Percentiles rank a stretch among this genome's conserved stretches.
Conservation (phyloP, 2,888 invertebrate species). For the Venusia cambrica region DNA sequence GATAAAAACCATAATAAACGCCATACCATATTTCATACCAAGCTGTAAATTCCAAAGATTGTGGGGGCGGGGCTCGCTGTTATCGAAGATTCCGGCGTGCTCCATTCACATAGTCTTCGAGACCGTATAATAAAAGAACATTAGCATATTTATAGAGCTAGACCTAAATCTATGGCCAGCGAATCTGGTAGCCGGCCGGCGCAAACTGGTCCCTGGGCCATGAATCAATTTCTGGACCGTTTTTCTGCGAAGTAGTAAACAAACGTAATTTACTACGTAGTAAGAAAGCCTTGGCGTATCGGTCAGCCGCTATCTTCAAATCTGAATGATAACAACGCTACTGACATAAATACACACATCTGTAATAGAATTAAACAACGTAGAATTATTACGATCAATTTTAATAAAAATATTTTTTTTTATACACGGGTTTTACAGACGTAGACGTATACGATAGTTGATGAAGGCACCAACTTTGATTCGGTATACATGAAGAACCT, state of each 20-base stretch:
- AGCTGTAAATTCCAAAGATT: slow-evolving; percentile 26
- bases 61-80: slow-evolving; percentile 41
- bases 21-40: slow-evolving; percentile 18
- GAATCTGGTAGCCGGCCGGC: slow-evolving; percentile 30
- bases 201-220: slow-evolving; percentile 24
- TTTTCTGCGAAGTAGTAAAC: slow-evolving; percentile 17
- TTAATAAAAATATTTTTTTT: slow-evolving; percentile 27
- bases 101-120: slow-evolving; percentile 38
- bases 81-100: slow-evolving; percentile 36
- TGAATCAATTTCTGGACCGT: slow-evolving; percentile 17
- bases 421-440: too few relatives aligned
- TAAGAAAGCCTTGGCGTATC: slow-evolving; percentile 33
- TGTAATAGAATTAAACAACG: slow-evolving; percentile 24
- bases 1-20: slow-evolving; percentile 2
- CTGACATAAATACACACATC: slow-evolving; percentile 19
- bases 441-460: too few relatives aligned
- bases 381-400: slow-evolving; percentile 25
- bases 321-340: slow-evolving; percentile 28
- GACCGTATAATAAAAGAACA: slow-evolving; percentile 33
- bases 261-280: slow-evolving; percentile 24
- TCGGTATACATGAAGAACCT: too few relatives aligned
- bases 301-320: slow-evolving; percentile 31
- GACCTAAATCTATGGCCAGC: slow-evolving; percentile 35
- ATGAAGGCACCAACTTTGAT: too few relatives aligned
- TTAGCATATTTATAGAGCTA: slow-evolving; percentile 43